Evolutionary conservation across 2,797 vertebrate species (phyloP).

Genomic region (Chanos chanos): DNA sequence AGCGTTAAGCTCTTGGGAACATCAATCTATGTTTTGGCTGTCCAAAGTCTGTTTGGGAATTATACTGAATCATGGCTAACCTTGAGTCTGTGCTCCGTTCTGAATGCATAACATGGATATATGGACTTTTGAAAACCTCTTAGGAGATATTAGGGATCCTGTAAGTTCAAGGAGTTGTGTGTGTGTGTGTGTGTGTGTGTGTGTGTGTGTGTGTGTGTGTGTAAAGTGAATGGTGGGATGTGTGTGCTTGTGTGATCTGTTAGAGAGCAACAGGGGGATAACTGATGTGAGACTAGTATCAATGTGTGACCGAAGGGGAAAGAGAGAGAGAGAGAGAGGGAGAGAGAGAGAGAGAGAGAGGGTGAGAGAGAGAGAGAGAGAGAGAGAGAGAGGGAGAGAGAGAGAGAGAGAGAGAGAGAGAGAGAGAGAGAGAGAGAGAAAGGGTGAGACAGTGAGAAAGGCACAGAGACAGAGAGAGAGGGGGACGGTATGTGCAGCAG

Average conservation of each 20-base stretch:
- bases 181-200: not conserved
- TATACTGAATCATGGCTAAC: no score
- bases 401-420: not conserved
- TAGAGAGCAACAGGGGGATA: conserved; percentile 1
- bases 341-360: not conserved
- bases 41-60: no score
- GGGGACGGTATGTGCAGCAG: not conserved
- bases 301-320: conserved; percentile 5
- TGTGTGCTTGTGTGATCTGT: not conserved
- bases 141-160: no score
- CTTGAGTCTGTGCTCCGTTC: no score
- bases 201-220: not conserved
- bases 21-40: no score
- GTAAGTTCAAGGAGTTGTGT: no score
- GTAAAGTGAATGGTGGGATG: no score
- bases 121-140: no score
- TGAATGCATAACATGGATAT: no score
- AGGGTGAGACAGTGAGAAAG: not conserved
- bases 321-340: not conserved
- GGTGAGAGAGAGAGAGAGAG: not conserved
- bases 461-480: not conserved
- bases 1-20: no score
- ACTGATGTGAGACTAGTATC: conserved; percentile 11
- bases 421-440: not conserved
- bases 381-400: not conserved